Percentiles rank a stretch among this genome's conserved stretches.
Conservation (phyloP, 2,797 vertebrate genomes). For the Artibeus jamaicensis region DNA sequence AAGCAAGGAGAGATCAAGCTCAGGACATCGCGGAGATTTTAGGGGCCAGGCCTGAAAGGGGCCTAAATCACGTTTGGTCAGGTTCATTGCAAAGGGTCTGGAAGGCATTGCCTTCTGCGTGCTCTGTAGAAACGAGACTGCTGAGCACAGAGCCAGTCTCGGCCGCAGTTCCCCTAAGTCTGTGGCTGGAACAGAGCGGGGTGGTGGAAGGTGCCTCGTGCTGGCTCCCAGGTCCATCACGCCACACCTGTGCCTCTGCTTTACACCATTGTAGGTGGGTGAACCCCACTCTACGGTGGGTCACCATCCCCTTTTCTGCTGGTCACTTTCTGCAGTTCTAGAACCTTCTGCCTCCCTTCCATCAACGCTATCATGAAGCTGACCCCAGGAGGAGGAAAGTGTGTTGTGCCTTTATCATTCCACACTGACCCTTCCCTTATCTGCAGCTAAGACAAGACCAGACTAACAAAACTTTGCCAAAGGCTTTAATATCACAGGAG, state of each 20-base stretch:
- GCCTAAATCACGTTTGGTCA: neutral
- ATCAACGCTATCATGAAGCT: neutral
- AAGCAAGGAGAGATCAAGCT: neutral
- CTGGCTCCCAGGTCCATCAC: neutral
- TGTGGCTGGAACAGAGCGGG: neutral
- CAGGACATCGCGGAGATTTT: neutral
- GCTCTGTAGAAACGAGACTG: neutral
- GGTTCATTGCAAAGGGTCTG: neutral
- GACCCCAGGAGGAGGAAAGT: neutral
- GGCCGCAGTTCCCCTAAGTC: neutral
- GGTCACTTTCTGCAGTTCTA: neutral
- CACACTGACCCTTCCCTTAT: neutral
- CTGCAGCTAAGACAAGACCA: neutral
- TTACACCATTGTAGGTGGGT: neutral
- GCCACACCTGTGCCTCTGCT: neutral
- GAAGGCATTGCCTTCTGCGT: neutral
- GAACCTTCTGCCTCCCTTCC: neutral
- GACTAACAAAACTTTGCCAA: neutral
- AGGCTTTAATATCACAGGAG: neutral
- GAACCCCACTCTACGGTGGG: neutral
- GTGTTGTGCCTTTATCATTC: neutral
- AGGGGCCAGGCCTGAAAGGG: too few relatives aligned
- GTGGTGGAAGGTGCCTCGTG: neutral
- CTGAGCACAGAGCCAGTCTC: neutral
- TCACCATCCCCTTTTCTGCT: neutral